A percentile compares a stretch with the other conserved stretches of the same genome.
Conservation (phyloP, 2,888 invertebrate species). For the Galerucella calmariensis region DNA sequence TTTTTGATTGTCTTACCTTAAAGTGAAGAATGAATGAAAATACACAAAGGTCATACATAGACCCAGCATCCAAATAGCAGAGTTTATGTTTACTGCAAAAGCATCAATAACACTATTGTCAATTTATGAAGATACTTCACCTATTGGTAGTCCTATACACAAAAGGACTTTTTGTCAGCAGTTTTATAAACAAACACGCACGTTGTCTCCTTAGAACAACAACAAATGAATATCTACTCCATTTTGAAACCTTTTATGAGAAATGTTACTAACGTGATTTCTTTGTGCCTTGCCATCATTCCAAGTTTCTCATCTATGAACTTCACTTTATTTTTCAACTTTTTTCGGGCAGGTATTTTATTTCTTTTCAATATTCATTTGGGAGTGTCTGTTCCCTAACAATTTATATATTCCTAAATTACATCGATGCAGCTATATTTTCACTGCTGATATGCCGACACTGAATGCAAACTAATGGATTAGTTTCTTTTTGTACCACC, state of each 20-base stretch:
- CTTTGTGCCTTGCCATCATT: constrained; percentile 56
- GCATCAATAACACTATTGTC: constrained; percentile 40
- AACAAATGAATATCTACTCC: constrained; percentile 62
- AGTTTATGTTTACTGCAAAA: constrained; percentile 39
- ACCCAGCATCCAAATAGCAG: constrained; percentile 52
- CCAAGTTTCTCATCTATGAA: constrained; percentile 51
- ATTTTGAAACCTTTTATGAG: constrained; percentile 62
- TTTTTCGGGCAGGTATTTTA: constrained; percentile 55
- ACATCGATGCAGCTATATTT: constrained; percentile 55
- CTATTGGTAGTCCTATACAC: constrained; percentile 25
- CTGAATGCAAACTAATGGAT: constrained; percentile 48
- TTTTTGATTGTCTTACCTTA: constrained; percentile 44
- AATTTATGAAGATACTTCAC: constrained; percentile 39
- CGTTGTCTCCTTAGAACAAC: constrained; percentile 54
- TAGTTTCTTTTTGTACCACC: constrained; percentile 48
- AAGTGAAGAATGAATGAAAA: constrained; percentile 45
- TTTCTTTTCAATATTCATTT: constrained; percentile 53
- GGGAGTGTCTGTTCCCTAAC: constrained; percentile 59
- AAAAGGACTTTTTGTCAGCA: constrained; percentile 25
- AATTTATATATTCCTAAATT: constrained; percentile 56
- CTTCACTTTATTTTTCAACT: constrained; percentile 52
- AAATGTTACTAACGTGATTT: constrained; percentile 57
- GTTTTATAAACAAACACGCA: constrained; percentile 44
- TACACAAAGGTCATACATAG: constrained; percentile 53
- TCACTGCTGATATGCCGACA: constrained; percentile 51